Conservation (phyloP, 1,140 invertebrate species). For the Physella acuta region DNA sequence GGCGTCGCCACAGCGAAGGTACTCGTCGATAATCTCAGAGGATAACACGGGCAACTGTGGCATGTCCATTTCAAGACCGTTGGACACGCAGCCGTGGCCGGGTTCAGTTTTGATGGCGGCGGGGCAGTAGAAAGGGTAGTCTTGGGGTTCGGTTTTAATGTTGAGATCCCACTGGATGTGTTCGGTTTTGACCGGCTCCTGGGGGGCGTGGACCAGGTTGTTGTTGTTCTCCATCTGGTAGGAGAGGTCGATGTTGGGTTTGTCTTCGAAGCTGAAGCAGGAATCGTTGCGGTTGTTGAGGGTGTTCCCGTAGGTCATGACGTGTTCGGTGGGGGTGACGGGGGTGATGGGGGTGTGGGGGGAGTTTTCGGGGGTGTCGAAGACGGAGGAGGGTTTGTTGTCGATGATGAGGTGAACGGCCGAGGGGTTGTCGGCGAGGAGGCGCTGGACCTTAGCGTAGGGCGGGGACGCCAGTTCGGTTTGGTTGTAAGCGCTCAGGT, state of each 20-base stretch:
- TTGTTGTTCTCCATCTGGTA: neutral
- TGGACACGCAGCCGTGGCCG: neutral
- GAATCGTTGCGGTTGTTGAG: neutral
- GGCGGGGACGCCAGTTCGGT: neutral
- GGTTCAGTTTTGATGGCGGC: constrained; percentile 8
- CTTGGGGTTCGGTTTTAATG: constrained; percentile 11
- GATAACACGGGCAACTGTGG: constrained; percentile 6
- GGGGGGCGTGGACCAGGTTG: neutral
- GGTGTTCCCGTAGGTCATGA: no score
- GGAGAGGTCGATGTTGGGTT: neutral
- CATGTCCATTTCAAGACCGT: neutral
- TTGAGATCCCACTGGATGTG: neutral
- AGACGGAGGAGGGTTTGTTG: constrained; percentile 15
- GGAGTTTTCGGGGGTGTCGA: constrained; percentile 22
- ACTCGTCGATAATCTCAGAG: neutral
- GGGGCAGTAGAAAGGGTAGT: neutral
- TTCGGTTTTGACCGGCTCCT: neutral
- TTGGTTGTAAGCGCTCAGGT: constrained; percentile 12
- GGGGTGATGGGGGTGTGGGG: constrained; percentile 12
- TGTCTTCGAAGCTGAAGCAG: constrained; percentile 5
- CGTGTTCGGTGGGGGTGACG: neutral
- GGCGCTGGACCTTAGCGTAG: constrained; percentile 3
- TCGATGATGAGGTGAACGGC: constrained; percentile 1
- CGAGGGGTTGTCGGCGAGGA: neutral
- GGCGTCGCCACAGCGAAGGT: neutral